Percentiles rank a stretch among this genome's conserved stretches.
These are phyloP conservation scores for Torymus texanus DNA, from an alignment of 2,888 invertebrate genomes.

Conservation along the genomic window DNA sequence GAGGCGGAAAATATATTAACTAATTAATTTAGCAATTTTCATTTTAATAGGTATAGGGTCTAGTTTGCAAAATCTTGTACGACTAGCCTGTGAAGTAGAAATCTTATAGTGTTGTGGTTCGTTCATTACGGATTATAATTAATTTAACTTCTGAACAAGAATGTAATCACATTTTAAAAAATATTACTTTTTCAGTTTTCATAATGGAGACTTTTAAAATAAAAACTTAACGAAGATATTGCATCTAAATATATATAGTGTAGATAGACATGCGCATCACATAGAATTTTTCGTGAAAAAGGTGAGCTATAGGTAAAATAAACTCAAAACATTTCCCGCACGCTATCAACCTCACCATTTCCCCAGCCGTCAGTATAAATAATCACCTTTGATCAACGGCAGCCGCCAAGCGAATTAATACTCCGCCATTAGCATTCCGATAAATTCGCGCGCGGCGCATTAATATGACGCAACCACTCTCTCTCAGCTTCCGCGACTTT, in stretches of 20 bases:
- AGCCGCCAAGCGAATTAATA: conserved; percentile 19
- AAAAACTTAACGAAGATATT: too few relatives aligned
- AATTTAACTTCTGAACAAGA: too few relatives aligned
- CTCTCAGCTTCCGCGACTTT: too few relatives aligned
- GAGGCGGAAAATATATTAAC: conserved; percentile 3
- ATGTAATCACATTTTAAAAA: too few relatives aligned
- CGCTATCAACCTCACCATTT: conserved; percentile 1
- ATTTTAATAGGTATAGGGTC: not conserved
- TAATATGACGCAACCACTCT: too few relatives aligned
- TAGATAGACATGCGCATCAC: not conserved
- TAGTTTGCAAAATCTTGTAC: not conserved
- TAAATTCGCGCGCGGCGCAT: conserved; percentile 19
- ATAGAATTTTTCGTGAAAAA: not conserved
- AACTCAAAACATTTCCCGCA: conserved; percentile 7
- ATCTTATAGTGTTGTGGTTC: too few relatives aligned
- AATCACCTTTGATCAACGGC: conserved; percentile 20
- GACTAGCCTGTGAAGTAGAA: too few relatives aligned
- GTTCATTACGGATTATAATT: too few relatives aligned
- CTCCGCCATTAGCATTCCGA: conserved; percentile 14
- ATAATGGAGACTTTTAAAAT: too few relatives aligned
- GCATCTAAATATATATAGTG: not conserved
- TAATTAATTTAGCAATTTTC: conserved; percentile 28
- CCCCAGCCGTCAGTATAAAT: conserved; percentile 27
- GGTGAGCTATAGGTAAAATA: not conserved
- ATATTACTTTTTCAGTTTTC: too few relatives aligned